These are phyloP conservation scores for Emberiza fucata DNA, from an alignment of 2,113 vertebrate species.

Conservation along the genomic window DNA sequence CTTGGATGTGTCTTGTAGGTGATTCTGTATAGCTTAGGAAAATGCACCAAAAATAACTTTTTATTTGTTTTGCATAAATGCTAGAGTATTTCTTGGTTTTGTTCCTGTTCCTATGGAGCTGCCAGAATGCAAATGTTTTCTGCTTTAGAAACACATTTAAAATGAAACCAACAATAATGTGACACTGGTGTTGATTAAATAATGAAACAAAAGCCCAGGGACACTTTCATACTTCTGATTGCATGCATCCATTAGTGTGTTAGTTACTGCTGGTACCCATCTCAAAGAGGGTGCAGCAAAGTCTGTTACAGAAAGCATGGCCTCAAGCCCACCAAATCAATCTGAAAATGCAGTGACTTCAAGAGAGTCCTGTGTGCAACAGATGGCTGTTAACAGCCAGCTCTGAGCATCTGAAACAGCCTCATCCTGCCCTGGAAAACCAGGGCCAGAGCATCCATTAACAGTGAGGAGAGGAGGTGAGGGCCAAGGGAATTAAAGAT, in stretches of 20 bases:
- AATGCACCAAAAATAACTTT: not conserved
- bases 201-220: not conserved
- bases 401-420: not conserved
- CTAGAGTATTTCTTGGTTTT: not conserved
- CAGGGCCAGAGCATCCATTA: not conserved
- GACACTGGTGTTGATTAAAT: not conserved
- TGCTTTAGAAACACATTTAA: not conserved
- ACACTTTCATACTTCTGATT: not conserved
- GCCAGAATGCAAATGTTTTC: not conserved
- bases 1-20: not conserved
- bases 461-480: not conserved
- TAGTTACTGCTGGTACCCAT: not conserved
- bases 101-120: not conserved
- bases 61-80: not conserved
- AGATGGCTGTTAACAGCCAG: not conserved
- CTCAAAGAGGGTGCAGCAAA: not conserved
- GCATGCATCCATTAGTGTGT: not conserved
- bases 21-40: not conserved
- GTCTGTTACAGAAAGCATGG: not conserved
- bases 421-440: not conserved
- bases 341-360: not conserved
- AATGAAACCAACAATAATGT: not conserved
- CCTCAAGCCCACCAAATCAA: not conserved
- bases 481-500: constrained; percentile 4
- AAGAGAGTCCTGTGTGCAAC: not conserved